Evolutionary conservation across 2,888 invertebrate species (phyloP), one percentile per base, ranked within the genome.

Genomic region (Polyommatus iphigenia): DNA sequence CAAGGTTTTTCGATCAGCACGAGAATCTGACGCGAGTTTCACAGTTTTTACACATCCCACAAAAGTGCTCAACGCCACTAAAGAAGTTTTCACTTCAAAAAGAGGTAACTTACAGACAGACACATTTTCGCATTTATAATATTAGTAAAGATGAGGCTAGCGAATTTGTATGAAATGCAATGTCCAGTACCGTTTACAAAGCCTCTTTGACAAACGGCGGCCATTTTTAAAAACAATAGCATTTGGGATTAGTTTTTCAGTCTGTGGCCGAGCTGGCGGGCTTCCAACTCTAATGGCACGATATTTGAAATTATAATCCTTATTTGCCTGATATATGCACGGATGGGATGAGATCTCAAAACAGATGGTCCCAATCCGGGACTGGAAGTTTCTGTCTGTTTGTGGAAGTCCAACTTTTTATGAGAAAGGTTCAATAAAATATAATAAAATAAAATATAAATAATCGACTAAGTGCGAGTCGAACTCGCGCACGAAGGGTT

Each of bases 241-340:
- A 29, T 62, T 62, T 62, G 20, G 62, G 62, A 62, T 62, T 24
- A 54, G 54, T 67, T 29, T 67, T 67, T 29, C 67, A 67, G 67
- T 67, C 67, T 67, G 67, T 67, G 67, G 15, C 67, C 15, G 29
- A 29, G 32, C 29, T 67, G 67, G 67, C 67, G 67, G 29, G 29
- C 29, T 67, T 29, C 67, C 67, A 67, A 67, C 29, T 67, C 29
- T 67, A 67, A 67, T 67, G 72, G 36, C 20, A 72, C 41, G 72
- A 10, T 41, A 72, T 72, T 72, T 36, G 72, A 72, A 72, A 72
- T 72, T 72, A 72, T 72, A 72, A 72, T 72, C 72, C 72, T 72
- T 72, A 72, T 72, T 72, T 72, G 72, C 41, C 72, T 67, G 67
- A 67, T 67, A 67, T 67, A 67, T 67, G 67, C 67, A 32, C 29